These are phyloP conservation scores for Leptopilina myrica DNA, from an alignment of 2,888 invertebrate species.

Conservation along the genomic window DNA sequence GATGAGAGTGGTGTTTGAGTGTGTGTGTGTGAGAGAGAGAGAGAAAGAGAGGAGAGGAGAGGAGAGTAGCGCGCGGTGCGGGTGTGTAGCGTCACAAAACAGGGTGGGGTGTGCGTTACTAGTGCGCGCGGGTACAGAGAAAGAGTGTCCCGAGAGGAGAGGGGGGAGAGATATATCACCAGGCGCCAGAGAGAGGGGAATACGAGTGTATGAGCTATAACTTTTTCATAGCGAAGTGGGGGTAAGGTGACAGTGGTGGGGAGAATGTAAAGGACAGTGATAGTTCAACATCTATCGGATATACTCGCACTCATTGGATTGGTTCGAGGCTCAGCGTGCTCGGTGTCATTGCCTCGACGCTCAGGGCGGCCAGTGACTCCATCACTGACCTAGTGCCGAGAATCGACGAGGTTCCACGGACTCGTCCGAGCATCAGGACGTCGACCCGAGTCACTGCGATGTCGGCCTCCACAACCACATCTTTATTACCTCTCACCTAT, in stretches of 20 bases:
- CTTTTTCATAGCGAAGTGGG: constrained; percentile 9
- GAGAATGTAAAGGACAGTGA: constrained; percentile 14
- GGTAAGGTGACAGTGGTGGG: constrained; percentile 7
- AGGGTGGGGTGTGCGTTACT: not conserved
- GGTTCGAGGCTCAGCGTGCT: constrained; percentile 62
- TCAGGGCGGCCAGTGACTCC: constrained; percentile 77
- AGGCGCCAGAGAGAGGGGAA: constrained; percentile 33
- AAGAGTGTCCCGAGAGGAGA: not conserved
- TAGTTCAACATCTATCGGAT: constrained; percentile 45
- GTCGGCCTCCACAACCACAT: constrained; percentile 66
- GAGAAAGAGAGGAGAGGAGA: no score
- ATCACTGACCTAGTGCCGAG: constrained; percentile 77
- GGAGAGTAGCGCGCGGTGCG: not conserved
- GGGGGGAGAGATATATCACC: constrained; percentile 1
- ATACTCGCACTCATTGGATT: constrained; percentile 19
- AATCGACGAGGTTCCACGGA: constrained; percentile 64
- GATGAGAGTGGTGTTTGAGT: constrained; percentile 45
- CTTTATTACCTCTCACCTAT: constrained; percentile 1
- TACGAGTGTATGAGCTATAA: constrained; percentile 2
- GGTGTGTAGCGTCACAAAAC: not conserved
- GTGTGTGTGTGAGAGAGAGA: constrained; percentile 21
- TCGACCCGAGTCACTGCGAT: constrained; percentile 66
- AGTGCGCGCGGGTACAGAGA: no score
- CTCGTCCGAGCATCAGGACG: constrained; percentile 66
- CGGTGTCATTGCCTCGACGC: constrained; percentile 77